phyloP scores from a whole-genome alignment of 35 echinoderm and acorn worm species.

The Apostichopus parvimensis region DNA sequence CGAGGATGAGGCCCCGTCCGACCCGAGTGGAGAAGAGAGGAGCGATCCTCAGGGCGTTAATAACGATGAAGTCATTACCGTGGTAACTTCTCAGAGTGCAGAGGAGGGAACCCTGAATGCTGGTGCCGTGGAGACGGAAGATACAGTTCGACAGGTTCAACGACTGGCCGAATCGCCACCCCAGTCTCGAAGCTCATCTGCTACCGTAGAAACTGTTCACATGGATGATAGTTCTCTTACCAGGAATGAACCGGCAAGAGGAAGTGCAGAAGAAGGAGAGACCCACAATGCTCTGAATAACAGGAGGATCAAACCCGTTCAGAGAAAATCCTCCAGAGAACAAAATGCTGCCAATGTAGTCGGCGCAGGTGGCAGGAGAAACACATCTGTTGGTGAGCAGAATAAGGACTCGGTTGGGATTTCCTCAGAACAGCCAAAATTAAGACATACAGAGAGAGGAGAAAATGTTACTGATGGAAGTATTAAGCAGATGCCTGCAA shows the following conservation, averaged over 20 bases:
- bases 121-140: neutral
- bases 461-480: neutral
- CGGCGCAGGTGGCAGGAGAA: neutral
- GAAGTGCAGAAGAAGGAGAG: neutral
- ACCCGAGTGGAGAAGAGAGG: neutral
- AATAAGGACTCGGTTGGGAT: neutral
- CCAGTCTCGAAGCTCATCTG: neutral
- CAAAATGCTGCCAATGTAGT: too few species aligned
- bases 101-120: neutral
- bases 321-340: constrained; percentile 1
- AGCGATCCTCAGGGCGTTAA: neutral
- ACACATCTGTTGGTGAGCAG: neutral
- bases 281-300: neutral
- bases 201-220: neutral
- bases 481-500: neutral
- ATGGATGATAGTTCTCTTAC: neutral
- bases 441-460: neutral
- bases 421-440: neutral
- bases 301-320: neutral
- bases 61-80: neutral
- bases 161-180: neutral
- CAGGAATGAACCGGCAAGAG: too few species aligned
- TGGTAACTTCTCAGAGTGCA: neutral
- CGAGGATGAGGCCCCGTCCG: neutral
- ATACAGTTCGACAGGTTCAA: neutral